A percentile compares a stretch with the other conserved stretches of the same genome.
Conservation (phyloP, 2,888 invertebrate species). For the Acanthosepion pharaonis region DNA sequence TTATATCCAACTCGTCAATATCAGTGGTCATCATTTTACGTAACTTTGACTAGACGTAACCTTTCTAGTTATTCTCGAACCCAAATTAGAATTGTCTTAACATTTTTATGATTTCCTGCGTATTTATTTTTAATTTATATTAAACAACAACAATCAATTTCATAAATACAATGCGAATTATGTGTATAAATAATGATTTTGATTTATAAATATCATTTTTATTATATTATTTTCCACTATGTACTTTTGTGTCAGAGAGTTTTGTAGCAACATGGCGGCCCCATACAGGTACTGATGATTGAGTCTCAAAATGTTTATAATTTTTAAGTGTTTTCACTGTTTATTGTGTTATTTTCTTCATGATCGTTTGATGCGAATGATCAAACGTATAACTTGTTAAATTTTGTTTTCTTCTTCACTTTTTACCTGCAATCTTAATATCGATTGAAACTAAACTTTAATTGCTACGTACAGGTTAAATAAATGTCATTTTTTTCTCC, state of each 20-base stretch:
- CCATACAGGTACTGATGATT: background rate
- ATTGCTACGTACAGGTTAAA: background rate
- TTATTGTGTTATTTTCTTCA: background rate
- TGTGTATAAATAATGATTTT: background rate
- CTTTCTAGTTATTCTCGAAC: background rate
- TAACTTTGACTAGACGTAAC: background rate
- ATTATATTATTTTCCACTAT: background rate
- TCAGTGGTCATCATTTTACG: constrained; percentile 55
- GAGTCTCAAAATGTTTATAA: background rate
- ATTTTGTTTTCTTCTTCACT: background rate
- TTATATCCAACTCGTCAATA: constrained; percentile 69
- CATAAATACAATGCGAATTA: background rate
- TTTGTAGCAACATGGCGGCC: constrained; percentile 12
- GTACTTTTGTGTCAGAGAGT: background rate
- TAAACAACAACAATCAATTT: background rate
- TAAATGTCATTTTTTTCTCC: background rate
- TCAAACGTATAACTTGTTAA: background rate
- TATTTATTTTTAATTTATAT: background rate
- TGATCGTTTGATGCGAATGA: background rate
- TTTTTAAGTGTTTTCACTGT: background rate
- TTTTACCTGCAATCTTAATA: background rate
- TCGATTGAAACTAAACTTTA: background rate
- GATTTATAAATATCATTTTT: background rate
- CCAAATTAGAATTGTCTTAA: background rate
- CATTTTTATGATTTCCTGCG: background rate